Base-by-base conservation (phyloP, 2,113 vertebrate species). In the Parus major region DNA sequence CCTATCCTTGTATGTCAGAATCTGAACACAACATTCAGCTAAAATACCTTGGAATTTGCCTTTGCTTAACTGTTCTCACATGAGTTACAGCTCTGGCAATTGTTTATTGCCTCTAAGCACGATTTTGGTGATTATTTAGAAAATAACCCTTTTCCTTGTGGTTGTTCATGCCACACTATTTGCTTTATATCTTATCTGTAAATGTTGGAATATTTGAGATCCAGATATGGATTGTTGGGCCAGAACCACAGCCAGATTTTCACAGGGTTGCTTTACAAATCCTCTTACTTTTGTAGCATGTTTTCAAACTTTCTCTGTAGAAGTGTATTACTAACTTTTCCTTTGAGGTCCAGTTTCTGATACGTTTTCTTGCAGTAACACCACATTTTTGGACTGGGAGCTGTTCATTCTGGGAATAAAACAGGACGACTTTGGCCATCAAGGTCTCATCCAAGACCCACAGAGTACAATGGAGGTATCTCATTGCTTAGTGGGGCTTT, bases 1-100 rank as follows among this genome's bases (percentile, higher is more conserved):
- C 96, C 86, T 94, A 76, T 91, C 81, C 84, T 78, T 84, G 18
- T 86, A 75, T 92, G 85, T 96, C 90, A 94, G 90, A 96, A 96
- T 96, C 90, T 86, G 65, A 93, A 82, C 53, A 35, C 42, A 82
- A 78, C 68, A 68, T 93, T 95, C 47, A 47, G 55, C 56, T 90
- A 80, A 93, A 90, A 90, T 82, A 80, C 68, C 69, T 92, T 44
- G 69, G 88, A 92, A 68, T 96, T 94, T 83, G 82, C 82, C 39
- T 95, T 93, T 50, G 22, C 78, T 88, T 94, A 70, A 75, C 82
- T 78, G 56, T 46, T 88, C 52, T 93, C 72, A 73, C 44, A 56
- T 9, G 3, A 92, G 22, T 84, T 87, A 64, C n/a, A 90, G 44
- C 52, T 81, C 82, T 95, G 88, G 90, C 79, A 78, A n/a, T 92